A percentile compares a stretch with the other conserved stretches of the same genome.
Conservation (phyloP, 2,113 vertebrate genomes). For the Anser cygnoides region DNA sequence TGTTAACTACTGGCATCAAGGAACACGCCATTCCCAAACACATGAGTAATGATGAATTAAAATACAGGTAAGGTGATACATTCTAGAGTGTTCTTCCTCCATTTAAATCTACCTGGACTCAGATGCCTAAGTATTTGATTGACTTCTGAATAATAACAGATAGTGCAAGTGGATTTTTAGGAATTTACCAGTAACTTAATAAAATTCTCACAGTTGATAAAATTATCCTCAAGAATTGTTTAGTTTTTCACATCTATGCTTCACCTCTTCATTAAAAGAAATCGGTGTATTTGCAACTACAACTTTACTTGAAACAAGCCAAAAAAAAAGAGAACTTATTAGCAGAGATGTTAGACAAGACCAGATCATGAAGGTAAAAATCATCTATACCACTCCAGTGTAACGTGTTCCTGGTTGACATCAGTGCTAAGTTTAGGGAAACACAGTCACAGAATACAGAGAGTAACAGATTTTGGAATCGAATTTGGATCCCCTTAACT, state of each 20-base stretch:
- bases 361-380: background rate
- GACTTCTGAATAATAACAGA: background rate
- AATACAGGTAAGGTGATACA: background rate
- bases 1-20: background rate
- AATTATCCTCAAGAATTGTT: background rate
- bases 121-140: background rate
- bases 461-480: background rate
- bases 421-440: background rate
- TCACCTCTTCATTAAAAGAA: background rate
- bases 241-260: background rate
- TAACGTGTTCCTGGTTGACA: background rate
- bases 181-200: background rate
- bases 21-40: background rate
- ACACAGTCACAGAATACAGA: background rate
- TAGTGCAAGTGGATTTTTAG: background rate
- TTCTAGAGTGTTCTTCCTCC: background rate
- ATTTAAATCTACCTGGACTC: background rate
- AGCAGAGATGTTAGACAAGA: background rate
- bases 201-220: background rate
- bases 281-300: background rate
- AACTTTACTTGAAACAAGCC: background rate
- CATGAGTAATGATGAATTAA: background rate
- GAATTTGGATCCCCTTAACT: background rate
- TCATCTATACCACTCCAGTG: background rate
- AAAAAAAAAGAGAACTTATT: background rate